Evolutionary conservation across 2,888 invertebrate species (phyloP).

Genomic region (Ornithoptera priamus): DNA sequence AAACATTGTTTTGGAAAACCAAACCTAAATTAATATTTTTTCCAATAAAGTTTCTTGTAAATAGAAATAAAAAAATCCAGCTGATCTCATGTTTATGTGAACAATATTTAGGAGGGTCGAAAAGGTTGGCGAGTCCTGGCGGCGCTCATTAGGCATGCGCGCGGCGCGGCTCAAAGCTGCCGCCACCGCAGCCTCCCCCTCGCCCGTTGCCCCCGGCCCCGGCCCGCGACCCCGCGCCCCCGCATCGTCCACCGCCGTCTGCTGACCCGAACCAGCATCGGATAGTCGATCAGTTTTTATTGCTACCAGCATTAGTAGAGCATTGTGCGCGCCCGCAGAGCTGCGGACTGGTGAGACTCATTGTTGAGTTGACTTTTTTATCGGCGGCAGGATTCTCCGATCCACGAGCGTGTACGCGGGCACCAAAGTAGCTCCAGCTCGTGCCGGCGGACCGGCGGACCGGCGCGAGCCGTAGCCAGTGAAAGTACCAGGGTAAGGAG

Average conservation of each 20-base stretch:
- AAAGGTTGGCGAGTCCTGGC: constrained; percentile 45
- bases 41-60: constrained; percentile 34
- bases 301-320: constrained; percentile 8
- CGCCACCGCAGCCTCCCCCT: constrained; percentile 35
- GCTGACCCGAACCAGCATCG: neutral
- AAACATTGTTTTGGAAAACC: no score
- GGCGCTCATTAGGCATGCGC: constrained; percentile 62
- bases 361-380: no score
- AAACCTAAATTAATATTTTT: constrained; percentile 30
- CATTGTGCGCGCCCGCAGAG: neutral
- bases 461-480: no score
- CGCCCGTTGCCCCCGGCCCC: constrained; percentile 7
- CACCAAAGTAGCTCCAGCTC: no score
- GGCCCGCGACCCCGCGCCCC: constrained; percentile 3
- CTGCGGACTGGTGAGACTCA: no score
- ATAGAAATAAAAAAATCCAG: no score
- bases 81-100: no score
- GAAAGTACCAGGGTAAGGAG: no score
- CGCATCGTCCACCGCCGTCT: neutral
- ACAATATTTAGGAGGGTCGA: neutral
- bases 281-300: constrained; percentile 14
- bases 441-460: no score
- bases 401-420: no score
- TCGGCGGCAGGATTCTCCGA: no score
- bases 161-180: constrained; percentile 35